These are phyloP conservation scores for Gymnoscelis rufifasciata DNA, from an alignment of 2,888 invertebrate genomes.

Conservation along the genomic window DNA sequence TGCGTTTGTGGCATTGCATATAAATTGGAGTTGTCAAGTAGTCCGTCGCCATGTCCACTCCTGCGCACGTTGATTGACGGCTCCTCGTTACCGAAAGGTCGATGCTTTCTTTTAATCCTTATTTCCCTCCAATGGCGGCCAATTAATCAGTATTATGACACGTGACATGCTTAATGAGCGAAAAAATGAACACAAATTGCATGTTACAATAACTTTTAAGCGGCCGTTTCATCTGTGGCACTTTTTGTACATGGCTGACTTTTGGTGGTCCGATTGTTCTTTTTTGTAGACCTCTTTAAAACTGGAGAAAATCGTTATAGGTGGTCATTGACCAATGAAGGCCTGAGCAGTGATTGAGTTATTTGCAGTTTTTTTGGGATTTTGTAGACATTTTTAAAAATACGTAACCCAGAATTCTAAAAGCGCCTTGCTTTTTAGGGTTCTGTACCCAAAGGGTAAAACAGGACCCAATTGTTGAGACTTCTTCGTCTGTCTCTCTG, in stretches of 20 bases:
- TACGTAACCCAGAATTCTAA: no score
- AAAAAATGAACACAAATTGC: conserved; percentile 39
- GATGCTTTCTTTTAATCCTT: conserved; percentile 55
- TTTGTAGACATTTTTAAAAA: conserved; percentile 30
- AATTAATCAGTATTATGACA: conserved; percentile 74
- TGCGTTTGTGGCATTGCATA: conserved; percentile 51
- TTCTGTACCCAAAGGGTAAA: no score
- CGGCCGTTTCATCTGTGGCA: not conserved
- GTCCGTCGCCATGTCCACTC: conserved; percentile 26
- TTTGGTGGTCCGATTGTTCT: conserved; percentile 30
- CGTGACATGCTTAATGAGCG: conserved; percentile 66
- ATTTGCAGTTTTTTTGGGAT: conserved; percentile 35
- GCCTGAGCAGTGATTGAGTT: conserved; percentile 35
- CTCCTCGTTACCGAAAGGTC: conserved; percentile 71
- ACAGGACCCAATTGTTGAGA: no score
- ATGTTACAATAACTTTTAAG: conserved; percentile 1
- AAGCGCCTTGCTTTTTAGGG: no score
- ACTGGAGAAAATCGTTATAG: conserved; percentile 28
- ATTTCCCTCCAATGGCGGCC: conserved; percentile 48
- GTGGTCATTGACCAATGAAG: conserved; percentile 38
- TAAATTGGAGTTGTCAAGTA: conserved; percentile 66
- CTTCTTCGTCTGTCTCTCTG: no score
- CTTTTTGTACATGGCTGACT: not conserved
- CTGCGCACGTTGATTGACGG: conserved; percentile 52
- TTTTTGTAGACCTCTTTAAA: conserved; percentile 37